Conservation (phyloP, 2,888 invertebrate genomes). For the Frankliniella fusca region DNA sequence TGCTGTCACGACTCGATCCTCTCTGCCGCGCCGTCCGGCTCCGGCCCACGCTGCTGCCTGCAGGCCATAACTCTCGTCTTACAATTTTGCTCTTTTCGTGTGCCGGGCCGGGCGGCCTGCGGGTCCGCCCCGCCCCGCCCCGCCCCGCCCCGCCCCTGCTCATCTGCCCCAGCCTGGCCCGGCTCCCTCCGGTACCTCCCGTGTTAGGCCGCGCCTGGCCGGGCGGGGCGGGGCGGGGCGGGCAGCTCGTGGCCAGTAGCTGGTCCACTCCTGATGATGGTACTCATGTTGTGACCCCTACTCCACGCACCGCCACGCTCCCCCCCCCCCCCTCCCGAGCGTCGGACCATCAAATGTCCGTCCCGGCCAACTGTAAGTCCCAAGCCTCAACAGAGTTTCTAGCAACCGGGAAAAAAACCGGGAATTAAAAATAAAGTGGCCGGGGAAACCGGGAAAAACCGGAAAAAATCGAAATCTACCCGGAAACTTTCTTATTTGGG, state of each 20-base stretch:
- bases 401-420: no score
- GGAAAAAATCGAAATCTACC: no score
- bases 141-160: background rate
- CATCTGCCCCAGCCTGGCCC: background rate
- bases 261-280: background rate
- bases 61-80: slow-evolving; percentile 3
- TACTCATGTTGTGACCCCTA: background rate
- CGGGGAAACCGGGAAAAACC: no score
- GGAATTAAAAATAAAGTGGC: no score
- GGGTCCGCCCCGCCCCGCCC: background rate
- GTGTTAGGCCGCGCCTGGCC: no score
- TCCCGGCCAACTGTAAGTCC: no score
- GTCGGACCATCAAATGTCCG: no score
- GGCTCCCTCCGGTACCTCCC: no score
- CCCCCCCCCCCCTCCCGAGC: background rate
- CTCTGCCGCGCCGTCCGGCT: background rate
- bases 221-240: no score
- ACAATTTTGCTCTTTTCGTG: background rate
- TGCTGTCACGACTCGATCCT: no score
- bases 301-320: background rate
- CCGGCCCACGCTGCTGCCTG: background rate
- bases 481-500: no score
- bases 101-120: background rate
- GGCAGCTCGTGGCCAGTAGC: background rate
- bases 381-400: no score